Base-by-base conservation (phyloP, 2,797 vertebrate genomes). In the Myotis vivesi region DNA sequence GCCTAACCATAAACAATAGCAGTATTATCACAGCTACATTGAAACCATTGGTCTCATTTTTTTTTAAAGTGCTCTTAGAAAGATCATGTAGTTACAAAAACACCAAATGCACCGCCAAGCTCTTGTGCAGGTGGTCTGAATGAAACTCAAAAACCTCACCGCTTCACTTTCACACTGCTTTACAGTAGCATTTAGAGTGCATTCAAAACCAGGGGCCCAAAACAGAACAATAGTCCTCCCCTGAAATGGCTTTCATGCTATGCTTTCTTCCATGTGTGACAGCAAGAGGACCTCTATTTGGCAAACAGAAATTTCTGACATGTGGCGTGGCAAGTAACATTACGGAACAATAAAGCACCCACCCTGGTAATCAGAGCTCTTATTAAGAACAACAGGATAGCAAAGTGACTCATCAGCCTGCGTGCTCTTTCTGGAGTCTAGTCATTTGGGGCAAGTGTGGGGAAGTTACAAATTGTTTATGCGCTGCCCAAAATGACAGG, bases 381-480 rank as follows among this genome's bases (percentile, higher is more conserved):
- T 91, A 95, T 92, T 95, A 96, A 87, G 91, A 96, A 91, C 94
- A 94, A 96, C 66, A 94, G 19, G 30, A 91, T 41, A 69, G 85
- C 93, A 38, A 95, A 94, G 76, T 96, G 96, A 97, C 88, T 97
- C 97, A 97, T 91, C 90, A 59, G 83, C 83, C 64, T 82, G 59
- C 62, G 17, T 81, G 85, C 62, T 66, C 71, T 95, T 89, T 94
- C 90, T 92, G 28, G 5, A 96, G 89, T 82, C 94, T 91, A 94
- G 94, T 91, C 92, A 97, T 96, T 92, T 96, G 92, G 93, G 93
- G 93, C 66, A 91, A 96, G 88, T 68, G 80, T 86, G 49, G 91
- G 94, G 91, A 97, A 95, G 96, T 93, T 92, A 81, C 83, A 92
- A 66, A 94, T 95, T 92, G 72, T 94, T 97, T 94, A 94, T 82